These are phyloP conservation scores for Heliconius melpomene DNA, from an alignment of 1,140 invertebrate species.

Conservation along the genomic window DNA sequence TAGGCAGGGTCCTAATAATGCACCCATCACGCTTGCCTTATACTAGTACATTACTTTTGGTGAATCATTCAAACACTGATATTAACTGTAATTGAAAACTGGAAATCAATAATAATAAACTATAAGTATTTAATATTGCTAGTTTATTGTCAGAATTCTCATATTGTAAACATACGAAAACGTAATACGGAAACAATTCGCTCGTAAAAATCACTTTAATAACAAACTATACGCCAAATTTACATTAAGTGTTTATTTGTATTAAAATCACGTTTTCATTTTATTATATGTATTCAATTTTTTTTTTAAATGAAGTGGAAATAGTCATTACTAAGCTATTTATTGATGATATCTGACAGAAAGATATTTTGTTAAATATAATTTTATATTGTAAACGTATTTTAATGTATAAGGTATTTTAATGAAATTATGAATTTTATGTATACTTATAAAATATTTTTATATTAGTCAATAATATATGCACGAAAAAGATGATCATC, in stretches of 20 bases:
- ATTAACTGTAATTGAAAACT: background rate
- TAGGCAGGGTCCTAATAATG: too few species aligned
- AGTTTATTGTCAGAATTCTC: background rate
- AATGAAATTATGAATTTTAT: background rate
- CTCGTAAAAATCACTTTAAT: constrained; percentile 19
- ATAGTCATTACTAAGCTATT: background rate
- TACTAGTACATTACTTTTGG: background rate
- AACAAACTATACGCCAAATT: constrained; percentile 16
- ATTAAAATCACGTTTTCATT: constrained; percentile 7
- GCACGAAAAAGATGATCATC: too few species aligned
- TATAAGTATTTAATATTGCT: background rate
- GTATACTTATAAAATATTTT: background rate
- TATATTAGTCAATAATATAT: too few species aligned
- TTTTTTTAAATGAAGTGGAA: background rate
- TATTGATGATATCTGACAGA: background rate
- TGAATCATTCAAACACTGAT: too few species aligned
- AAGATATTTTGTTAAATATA: background rate
- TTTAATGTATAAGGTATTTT: too few species aligned
- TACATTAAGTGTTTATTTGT: constrained; percentile 20
- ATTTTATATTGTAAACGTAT: background rate
- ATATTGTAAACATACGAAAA: background rate
- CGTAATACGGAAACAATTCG: constrained; percentile 14
- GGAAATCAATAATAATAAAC: background rate
- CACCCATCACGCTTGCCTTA: too few species aligned
- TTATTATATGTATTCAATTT: background rate